phyloP scores from a whole-genome alignment of 1,140 invertebrate genomes.

The Caenorhabditis inopinata region DNA sequence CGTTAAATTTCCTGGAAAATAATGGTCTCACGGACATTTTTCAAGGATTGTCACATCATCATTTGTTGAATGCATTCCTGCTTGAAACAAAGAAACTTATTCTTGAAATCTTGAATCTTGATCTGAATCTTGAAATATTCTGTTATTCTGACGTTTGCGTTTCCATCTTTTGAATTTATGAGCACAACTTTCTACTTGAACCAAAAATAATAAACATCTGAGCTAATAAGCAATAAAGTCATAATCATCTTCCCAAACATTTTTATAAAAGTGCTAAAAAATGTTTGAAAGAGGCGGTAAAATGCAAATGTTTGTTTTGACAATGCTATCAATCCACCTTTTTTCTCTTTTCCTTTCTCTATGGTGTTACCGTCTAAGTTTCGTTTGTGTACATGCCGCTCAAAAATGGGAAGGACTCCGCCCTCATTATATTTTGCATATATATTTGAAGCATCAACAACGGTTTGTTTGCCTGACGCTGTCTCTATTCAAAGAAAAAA shows the following conservation, averaged over 20 bases:
- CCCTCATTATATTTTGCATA: conserved; percentile 17
- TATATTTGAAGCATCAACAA: background rate
- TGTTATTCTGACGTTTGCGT: background rate
- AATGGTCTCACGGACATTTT: no score
- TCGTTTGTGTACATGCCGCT: conserved; percentile 24
- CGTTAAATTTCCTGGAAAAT: no score
- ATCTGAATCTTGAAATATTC: no score
- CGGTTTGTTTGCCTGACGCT: conserved; percentile 7
- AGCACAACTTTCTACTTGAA: background rate
- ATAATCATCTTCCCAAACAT: no score
- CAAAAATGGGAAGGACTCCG: conserved; percentile 2
- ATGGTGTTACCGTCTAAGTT: conserved; percentile 1
- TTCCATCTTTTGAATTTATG: background rate
- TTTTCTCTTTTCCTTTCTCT: background rate
- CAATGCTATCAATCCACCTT: conserved; percentile 18
- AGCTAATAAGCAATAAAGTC: no score
- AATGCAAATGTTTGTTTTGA: conserved; percentile 34
- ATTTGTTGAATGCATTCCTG: no score
- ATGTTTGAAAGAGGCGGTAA: background rate
- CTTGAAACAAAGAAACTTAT: no score
- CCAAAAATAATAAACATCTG: no score
- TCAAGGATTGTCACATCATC: no score
- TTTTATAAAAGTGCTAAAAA: background rate
- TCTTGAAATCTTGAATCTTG: no score
- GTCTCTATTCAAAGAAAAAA: background rate